Evolutionary conservation across 2,888 invertebrate genomes (phyloP).

Genomic region (Malacosoma neustria): DNA sequence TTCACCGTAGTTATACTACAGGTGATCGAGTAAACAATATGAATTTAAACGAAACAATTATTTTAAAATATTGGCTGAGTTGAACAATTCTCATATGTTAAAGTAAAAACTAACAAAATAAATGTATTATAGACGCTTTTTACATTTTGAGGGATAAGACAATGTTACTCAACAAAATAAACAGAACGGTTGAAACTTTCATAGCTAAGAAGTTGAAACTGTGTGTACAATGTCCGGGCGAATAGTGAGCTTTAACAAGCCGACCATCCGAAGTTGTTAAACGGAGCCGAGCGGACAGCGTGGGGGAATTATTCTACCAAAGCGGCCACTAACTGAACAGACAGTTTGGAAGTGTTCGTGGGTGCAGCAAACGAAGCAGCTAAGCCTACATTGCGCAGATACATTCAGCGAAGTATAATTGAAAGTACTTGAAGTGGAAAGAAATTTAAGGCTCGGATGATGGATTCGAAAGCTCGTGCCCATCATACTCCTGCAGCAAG

Average conservation of each 20-base stretch:
- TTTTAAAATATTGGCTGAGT: too few species aligned
- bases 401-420: not conserved
- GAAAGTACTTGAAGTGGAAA: not conserved
- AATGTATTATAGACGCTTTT: too few species aligned
- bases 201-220: constrained; percentile 61
- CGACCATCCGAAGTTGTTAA: constrained; percentile 61
- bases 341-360: constrained; percentile 43
- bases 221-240: constrained; percentile 53
- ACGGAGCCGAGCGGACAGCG: constrained; percentile 29
- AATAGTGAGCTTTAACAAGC: constrained; percentile 60
- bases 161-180: constrained; percentile 61
- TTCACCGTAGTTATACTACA: too few species aligned
- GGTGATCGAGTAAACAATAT: too few species aligned
- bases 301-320: constrained; percentile 46
- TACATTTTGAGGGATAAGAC: constrained; percentile 45
- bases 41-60: too few species aligned
- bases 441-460: constrained; percentile 19
- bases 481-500: constrained; percentile 55
- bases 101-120: too few species aligned
- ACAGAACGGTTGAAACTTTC: constrained; percentile 56
- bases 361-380: constrained; percentile 14
- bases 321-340: constrained; percentile 41
- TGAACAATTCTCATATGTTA: too few species aligned
- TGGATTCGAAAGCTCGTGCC: constrained; percentile 50
- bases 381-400: constrained; percentile 1